These are phyloP conservation scores for Dryococelus australis DNA, from an alignment of 2,888 invertebrate genomes.

Conservation along the genomic window DNA sequence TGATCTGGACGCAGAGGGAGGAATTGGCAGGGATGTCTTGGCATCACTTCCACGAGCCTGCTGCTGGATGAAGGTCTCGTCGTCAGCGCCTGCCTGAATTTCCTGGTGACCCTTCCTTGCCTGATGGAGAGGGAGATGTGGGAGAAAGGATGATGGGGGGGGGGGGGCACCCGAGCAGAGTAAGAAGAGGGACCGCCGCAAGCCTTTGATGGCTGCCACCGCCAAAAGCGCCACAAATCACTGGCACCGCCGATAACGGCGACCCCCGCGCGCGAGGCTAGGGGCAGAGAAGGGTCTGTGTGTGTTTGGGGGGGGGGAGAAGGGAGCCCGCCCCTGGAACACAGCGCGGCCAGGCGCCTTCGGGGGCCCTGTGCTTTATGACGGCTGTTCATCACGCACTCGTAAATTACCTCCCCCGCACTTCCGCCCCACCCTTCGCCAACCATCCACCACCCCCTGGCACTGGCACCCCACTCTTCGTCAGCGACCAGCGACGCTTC, in stretches of 20 bases:
- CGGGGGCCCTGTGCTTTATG: slow-evolving; percentile 56
- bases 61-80: too few species aligned
- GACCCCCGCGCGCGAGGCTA: neutral
- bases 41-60: too few species aligned
- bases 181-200: slow-evolving; percentile 7
- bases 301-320: slow-evolving; percentile 47
- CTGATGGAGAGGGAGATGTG: neutral
- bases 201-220: slow-evolving; percentile 43
- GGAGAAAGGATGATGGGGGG: neutral
- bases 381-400: slow-evolving; percentile 62
- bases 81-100: too few species aligned
- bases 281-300: neutral
- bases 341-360: slow-evolving; percentile 38
- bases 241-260: slow-evolving; percentile 50
- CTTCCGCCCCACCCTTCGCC: slow-evolving; percentile 25
- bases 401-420: slow-evolving; percentile 60
- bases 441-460: neutral
- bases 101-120: neutral
- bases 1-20: too few species aligned
- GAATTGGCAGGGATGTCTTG: too few species aligned
- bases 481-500: neutral
- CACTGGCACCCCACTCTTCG: neutral
- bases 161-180: neutral
- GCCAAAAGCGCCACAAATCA: slow-evolving; percentile 49
- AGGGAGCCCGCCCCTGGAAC: slow-evolving; percentile 42